These are phyloP conservation scores for Melanogrammus aeglefinus DNA, from an alignment of 2,797 vertebrate genomes.

Conservation along the genomic window DNA sequence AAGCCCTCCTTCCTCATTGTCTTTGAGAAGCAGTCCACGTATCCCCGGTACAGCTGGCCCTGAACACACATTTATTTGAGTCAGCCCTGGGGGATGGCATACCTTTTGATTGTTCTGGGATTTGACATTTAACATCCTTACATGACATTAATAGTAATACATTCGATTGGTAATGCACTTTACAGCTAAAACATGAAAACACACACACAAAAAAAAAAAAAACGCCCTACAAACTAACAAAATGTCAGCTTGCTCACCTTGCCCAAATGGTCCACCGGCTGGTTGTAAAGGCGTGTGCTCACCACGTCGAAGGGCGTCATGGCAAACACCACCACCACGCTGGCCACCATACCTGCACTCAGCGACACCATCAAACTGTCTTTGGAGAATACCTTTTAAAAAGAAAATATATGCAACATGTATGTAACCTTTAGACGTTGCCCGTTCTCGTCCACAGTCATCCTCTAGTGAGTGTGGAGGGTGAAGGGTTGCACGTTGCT, in stretches of 20 bases:
- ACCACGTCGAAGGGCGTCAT: constrained; percentile 84
- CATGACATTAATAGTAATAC: neutral
- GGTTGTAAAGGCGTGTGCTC: constrained; percentile 84
- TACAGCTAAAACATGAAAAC: neutral
- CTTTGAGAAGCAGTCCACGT: constrained; percentile 73
- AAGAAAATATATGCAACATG: neutral
- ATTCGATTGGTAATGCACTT: neutral
- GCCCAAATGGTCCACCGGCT: constrained; percentile 73
- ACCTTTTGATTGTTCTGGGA: neutral
- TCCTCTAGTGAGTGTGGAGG: too few species aligned
- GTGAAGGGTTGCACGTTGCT: neutral
- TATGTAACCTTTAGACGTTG: neutral
- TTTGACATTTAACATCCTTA: neutral
- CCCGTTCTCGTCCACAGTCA: neutral
- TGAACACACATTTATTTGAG: constrained; percentile 29
- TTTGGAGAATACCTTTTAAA: constrained; percentile 66
- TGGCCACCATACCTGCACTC: constrained; percentile 77
- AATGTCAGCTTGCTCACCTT: constrained; percentile 64
- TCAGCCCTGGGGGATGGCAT: neutral
- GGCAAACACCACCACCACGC: constrained; percentile 74
- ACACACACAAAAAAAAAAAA: neutral
- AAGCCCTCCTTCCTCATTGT: constrained; percentile 74
- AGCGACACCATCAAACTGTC: constrained; percentile 76
- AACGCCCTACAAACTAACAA: neutral
- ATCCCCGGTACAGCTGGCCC: constrained; percentile 75